These are phyloP conservation scores for Arbacia lixula DNA, from an alignment of 53 echinoderm and acorn worm species.

Conservation along the genomic window DNA sequence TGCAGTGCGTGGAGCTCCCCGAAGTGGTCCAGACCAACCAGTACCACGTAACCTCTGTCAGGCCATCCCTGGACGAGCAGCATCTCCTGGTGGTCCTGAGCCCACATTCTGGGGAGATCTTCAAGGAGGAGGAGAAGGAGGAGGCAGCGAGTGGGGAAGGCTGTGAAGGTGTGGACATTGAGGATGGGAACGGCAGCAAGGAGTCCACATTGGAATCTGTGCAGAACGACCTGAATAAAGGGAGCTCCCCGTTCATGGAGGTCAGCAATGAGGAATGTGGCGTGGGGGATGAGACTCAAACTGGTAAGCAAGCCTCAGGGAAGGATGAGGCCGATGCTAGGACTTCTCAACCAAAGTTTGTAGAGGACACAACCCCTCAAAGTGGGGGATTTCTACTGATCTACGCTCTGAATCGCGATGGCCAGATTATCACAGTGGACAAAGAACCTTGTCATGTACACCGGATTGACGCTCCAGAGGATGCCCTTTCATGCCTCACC, in stretches of 20 bases:
- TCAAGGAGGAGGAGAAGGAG: slow-evolving; percentile 11
- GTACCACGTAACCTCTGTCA: slow-evolving; percentile 64
- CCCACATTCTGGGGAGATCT: slow-evolving; percentile 53
- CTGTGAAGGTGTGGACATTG: neutral
- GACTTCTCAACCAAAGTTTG: slow-evolving; percentile 24
- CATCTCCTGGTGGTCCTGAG: slow-evolving; percentile 74
- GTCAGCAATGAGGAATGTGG: slow-evolving; percentile 17
- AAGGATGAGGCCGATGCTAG: slow-evolving; percentile 33
- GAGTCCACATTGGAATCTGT: slow-evolving; percentile 52
- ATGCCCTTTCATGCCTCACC: slow-evolving; percentile 52
- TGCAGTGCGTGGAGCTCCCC: slow-evolving; percentile 79
- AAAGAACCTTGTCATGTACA: slow-evolving; percentile 70
- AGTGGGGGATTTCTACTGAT: slow-evolving; percentile 67
- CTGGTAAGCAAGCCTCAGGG: slow-evolving; percentile 11
- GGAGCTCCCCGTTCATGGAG: slow-evolving; percentile 32
- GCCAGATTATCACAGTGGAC: slow-evolving; percentile 38
- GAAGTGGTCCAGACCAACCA: slow-evolving; percentile 55
- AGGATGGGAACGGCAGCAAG: slow-evolving; percentile 29
- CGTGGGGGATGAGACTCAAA: slow-evolving; percentile 59
- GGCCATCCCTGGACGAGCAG: slow-evolving; percentile 69
- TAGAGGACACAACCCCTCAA: neutral
- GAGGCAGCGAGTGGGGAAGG: neutral
- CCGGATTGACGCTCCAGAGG: slow-evolving; percentile 62
- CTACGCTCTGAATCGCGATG: slow-evolving; percentile 52
- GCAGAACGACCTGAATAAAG: slow-evolving; percentile 88